Evolutionary conservation across 2,113 vertebrate species (phyloP).

Genomic region (Pterophyllum scalare): DNA sequence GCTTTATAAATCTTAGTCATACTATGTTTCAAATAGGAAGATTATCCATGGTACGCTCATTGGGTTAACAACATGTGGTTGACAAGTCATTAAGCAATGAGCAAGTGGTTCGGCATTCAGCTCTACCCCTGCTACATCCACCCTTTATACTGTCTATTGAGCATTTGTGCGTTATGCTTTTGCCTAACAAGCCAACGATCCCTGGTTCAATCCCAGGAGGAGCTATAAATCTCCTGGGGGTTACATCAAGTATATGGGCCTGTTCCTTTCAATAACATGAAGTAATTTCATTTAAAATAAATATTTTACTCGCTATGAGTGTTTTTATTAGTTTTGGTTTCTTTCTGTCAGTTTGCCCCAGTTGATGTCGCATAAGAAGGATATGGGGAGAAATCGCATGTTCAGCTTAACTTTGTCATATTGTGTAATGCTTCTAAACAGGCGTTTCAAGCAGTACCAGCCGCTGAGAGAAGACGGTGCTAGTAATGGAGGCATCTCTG

Average conservation of each 20-base stretch:
- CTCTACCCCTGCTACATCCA: neutral
- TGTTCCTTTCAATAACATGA: too few species aligned
- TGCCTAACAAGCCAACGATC: too few species aligned
- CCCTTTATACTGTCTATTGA: too few species aligned
- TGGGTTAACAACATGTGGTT: too few species aligned
- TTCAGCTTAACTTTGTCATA: neutral
- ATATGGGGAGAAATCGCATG: neutral
- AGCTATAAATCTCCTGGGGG: too few species aligned
- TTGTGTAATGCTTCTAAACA: constrained; percentile 56
- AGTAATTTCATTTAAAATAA: too few species aligned
- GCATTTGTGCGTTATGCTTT: too few species aligned
- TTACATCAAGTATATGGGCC: too few species aligned
- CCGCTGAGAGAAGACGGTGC: constrained; percentile 60
- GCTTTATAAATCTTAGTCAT: neutral
- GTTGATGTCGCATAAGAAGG: neutral
- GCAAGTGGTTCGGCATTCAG: neutral
- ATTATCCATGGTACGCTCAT: neutral
- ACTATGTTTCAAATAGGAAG: neutral
- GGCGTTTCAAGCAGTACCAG: constrained; percentile 81
- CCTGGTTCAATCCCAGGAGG: too few species aligned
- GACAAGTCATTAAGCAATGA: neutral
- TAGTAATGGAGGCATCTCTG: constrained; percentile 58
- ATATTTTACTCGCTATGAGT: too few species aligned
- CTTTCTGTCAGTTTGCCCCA: neutral
- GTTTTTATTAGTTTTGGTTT: too few species aligned